Percentiles rank a stretch among this genome's conserved stretches.
Evolutionary conservation across 2,797 vertebrate species (phyloP).

Genomic region (Sebastes oblongus): DNA sequence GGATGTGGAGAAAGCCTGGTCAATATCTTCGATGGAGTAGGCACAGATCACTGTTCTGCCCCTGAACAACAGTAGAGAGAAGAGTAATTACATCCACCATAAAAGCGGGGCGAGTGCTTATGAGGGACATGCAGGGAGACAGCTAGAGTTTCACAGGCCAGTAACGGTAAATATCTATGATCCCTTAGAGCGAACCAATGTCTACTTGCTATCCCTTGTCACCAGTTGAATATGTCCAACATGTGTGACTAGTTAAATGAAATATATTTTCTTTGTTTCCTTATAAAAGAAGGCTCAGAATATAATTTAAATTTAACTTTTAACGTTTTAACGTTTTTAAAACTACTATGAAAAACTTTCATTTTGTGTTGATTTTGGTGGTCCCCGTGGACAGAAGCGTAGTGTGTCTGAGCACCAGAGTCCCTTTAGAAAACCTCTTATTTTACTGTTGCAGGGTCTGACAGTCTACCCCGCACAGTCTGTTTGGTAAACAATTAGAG

Average conservation of each 20-base stretch:
- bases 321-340: too few species aligned
- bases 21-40: conserved; percentile 84
- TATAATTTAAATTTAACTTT: background rate
- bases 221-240: too few species aligned
- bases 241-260: background rate
- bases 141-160: background rate
- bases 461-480: too few species aligned
- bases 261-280: background rate
- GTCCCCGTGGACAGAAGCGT: too few species aligned
- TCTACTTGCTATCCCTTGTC: background rate
- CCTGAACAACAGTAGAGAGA: conserved; percentile 62
- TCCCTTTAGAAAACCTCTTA: too few species aligned
- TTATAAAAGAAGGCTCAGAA: background rate
- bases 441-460: too few species aligned
- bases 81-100: background rate
- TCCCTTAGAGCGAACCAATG: background rate
- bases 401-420: too few species aligned
- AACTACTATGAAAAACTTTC: background rate
- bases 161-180: background rate
- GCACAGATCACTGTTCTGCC: conserved; percentile 85
- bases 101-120: background rate
- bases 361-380: too few species aligned
- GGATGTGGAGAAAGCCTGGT: conserved; percentile 80
- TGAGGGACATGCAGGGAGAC: background rate
- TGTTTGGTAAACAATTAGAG: background rate